Evolutionary conservation across 2,113 vertebrate genomes (phyloP).

Genomic region (Sus scrofa): DNA sequence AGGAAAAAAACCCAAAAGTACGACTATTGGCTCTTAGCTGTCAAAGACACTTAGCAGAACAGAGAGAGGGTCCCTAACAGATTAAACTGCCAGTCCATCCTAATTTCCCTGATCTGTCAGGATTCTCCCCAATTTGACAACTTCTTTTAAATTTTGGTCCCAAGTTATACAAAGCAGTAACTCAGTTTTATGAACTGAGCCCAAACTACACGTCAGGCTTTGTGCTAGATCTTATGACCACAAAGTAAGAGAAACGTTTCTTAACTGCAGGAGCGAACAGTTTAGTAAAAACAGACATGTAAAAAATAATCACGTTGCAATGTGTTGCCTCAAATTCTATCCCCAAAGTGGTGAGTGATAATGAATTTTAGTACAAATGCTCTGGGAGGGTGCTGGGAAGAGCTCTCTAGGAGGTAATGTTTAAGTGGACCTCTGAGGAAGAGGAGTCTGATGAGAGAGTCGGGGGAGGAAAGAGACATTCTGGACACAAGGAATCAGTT

Average conservation of each 20-base stretch:
- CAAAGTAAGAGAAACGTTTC: neutral
- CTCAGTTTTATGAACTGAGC: constrained; percentile 10
- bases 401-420: neutral
- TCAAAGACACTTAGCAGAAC: neutral
- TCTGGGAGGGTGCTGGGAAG: neutral
- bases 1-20: neutral
- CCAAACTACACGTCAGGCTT: neutral
- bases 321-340: neutral
- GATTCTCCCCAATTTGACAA: constrained; percentile 1
- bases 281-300: neutral
- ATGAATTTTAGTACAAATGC: neutral
- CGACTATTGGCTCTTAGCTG: constrained; percentile 14
- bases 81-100: neutral
- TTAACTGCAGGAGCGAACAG: neutral
- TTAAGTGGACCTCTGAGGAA: neutral
- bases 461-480: neutral
- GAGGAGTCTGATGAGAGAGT: neutral
- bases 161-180: constrained; percentile 38
- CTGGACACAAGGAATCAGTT: neutral
- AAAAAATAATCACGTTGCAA: neutral
- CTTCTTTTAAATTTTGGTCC: constrained; percentile 58
- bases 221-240: neutral
- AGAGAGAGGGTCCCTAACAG: neutral
- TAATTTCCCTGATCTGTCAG: neutral
- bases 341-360: neutral